phyloP scores from a whole-genome alignment of 2,113 vertebrate species.

The Siphamia tubifer region DNA sequence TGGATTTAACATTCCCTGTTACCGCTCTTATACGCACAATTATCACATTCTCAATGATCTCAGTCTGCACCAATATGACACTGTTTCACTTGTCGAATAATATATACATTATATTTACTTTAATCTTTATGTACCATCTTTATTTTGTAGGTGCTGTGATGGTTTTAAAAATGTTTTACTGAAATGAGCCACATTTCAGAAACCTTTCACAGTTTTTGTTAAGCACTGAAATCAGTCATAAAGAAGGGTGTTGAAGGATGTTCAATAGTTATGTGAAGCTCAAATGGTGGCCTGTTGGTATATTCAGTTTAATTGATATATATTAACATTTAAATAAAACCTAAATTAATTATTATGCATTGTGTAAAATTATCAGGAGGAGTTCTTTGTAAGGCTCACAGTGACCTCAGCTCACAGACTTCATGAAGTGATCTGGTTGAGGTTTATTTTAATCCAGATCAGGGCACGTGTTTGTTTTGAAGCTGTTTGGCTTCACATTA shows the following conservation, averaged over 20 bases:
- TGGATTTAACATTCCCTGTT: conserved; percentile 71
- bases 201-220: not conserved
- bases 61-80: not conserved
- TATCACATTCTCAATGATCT: conserved; percentile 21
- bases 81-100: not conserved
- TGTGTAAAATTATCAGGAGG: too few species aligned
- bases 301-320: not conserved
- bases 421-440: conserved; percentile 7
- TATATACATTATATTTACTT: conserved; percentile 9
- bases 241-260: not conserved
- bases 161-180: not conserved
- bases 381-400: too few species aligned
- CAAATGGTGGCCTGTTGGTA: not conserved
- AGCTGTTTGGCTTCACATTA: not conserved
- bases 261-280: not conserved
- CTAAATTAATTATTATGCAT: too few species aligned
- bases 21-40: conserved; percentile 62
- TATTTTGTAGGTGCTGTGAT: not conserved
- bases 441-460: not conserved
- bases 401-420: too few species aligned
- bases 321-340: too few species aligned
- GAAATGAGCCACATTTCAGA: not conserved
- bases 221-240: not conserved
- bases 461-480: not conserved
- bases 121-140: not conserved